These are phyloP conservation scores for Pecten maximus DNA, from an alignment of 2,888 invertebrate species.

Conservation along the genomic window DNA sequence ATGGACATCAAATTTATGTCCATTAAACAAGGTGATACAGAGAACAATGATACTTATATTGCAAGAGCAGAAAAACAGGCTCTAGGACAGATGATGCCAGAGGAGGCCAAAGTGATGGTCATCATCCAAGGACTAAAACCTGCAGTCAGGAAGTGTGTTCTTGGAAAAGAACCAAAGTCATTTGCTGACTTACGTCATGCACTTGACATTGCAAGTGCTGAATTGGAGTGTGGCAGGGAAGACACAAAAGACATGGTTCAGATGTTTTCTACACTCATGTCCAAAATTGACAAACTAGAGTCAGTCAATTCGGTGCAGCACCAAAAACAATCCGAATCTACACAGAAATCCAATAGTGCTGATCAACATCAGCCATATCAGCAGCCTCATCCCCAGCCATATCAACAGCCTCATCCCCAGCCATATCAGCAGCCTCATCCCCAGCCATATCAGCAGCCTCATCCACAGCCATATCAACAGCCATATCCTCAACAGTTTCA, in stretches of 20 bases:
- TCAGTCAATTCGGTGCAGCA: not conserved
- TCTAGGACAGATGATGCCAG: not conserved
- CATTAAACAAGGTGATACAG: not conserved
- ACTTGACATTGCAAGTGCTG: not conserved
- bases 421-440: not conserved
- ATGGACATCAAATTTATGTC: slow-evolving; percentile 36
- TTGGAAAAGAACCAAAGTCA: not conserved
- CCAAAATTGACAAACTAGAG: not conserved
- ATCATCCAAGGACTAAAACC: not conserved
- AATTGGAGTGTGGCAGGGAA: not conserved
- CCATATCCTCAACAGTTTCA: not conserved
- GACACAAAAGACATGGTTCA: not conserved
- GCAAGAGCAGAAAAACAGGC: slow-evolving; percentile 36
- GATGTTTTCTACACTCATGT: slow-evolving; percentile 34
- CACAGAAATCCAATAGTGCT: no score
- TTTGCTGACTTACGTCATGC: not conserved
- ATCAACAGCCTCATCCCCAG: not conserved
- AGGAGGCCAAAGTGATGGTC: not conserved
- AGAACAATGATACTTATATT: not conserved
- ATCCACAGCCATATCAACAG: not conserved
- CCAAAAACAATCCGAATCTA: not conserved
- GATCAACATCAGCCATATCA: not conserved
- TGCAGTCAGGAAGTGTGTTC: not conserved
- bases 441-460: not conserved
- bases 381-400: not conserved